Evolutionary conservation across 2,888 invertebrate species (phyloP).

Genomic region (Agrilus biguttatus): DNA sequence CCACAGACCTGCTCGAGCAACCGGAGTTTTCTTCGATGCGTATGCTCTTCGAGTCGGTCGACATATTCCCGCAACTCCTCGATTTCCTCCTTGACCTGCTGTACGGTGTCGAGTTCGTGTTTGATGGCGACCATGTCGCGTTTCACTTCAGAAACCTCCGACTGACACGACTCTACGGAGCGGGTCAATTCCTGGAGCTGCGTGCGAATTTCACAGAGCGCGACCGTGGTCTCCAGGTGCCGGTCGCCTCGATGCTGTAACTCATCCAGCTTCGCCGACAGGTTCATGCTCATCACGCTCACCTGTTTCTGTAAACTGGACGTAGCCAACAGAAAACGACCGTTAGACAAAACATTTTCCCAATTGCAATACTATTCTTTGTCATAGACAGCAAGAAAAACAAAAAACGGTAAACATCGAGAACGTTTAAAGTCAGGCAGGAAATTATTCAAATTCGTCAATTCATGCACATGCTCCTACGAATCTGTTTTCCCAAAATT

Average conservation of each 20-base stretch:
- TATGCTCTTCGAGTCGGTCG: constrained; percentile 81
- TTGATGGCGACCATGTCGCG: constrained; percentile 92
- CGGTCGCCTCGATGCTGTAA: constrained; percentile 70
- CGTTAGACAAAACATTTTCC: neutral
- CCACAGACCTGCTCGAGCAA: constrained; percentile 74
- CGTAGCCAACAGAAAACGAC: constrained; percentile 3
- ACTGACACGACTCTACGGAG: constrained; percentile 89
- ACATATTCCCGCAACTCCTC: constrained; percentile 86
- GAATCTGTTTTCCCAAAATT: too few relatives aligned
- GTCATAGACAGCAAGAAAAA: too few relatives aligned
- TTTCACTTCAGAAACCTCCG: constrained; percentile 86
- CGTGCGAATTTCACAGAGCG: constrained; percentile 83
- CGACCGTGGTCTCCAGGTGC: constrained; percentile 85
- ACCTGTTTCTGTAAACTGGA: constrained; percentile 90
- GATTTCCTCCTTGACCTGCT: constrained; percentile 89
- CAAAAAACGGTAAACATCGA: neutral
- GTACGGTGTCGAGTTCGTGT: constrained; percentile 85
- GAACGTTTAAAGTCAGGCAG: neutral
- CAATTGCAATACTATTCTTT: neutral
- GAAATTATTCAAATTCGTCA: neutral
- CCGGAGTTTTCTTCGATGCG: constrained; percentile 77
- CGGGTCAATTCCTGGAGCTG: constrained; percentile 88
- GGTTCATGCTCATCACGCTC: constrained; percentile 95
- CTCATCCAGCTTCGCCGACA: constrained; percentile 87
- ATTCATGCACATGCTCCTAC: too few relatives aligned